Percentiles rank a stretch among this genome's conserved stretches.
Conservation (phyloP, 2,888 invertebrate genomes). For the Sclerodermus sp. region DNA sequence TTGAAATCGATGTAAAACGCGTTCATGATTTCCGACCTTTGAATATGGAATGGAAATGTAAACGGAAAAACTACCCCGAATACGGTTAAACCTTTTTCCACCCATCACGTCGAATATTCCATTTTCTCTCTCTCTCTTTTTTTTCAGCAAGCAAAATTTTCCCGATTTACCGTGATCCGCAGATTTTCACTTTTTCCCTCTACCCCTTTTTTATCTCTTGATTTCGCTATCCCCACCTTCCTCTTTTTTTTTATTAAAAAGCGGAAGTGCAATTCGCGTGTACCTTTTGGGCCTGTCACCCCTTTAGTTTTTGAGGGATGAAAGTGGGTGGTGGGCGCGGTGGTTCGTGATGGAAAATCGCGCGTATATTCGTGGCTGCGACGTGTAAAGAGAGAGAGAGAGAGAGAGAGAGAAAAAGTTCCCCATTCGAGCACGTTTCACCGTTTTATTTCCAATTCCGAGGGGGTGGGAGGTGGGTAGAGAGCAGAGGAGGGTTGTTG, state of each 20-base stretch:
- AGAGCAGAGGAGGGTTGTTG: background rate
- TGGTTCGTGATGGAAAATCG: slow-evolving; percentile 26
- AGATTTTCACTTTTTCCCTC: background rate
- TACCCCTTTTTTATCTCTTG: no score
- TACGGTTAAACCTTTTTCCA: no score
- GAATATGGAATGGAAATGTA: no score
- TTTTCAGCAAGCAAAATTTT: no score
- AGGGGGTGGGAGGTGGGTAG: slow-evolving; percentile 14
- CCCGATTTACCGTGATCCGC: background rate
- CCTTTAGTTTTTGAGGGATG: background rate
- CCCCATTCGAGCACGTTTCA: slow-evolving; percentile 17
- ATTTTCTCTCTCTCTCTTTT: slow-evolving; percentile 6
- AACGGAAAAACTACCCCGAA: no score
- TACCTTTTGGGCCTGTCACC: background rate
- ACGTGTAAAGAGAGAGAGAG: slow-evolving; percentile 1
- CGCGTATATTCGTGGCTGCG: slow-evolving; percentile 22
- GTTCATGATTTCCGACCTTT: no score
- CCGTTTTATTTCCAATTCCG: slow-evolving; percentile 48
- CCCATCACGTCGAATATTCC: no score
- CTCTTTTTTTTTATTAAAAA: background rate
- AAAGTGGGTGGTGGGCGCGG: background rate
- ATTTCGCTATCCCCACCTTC: no score
- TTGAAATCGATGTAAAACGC: no score
- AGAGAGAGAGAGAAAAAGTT: background rate
- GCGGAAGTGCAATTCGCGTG: slow-evolving; percentile 5